These are phyloP conservation scores for Sebastes jordani DNA, from an alignment of 2,797 vertebrate species.

Conservation along the genomic window DNA sequence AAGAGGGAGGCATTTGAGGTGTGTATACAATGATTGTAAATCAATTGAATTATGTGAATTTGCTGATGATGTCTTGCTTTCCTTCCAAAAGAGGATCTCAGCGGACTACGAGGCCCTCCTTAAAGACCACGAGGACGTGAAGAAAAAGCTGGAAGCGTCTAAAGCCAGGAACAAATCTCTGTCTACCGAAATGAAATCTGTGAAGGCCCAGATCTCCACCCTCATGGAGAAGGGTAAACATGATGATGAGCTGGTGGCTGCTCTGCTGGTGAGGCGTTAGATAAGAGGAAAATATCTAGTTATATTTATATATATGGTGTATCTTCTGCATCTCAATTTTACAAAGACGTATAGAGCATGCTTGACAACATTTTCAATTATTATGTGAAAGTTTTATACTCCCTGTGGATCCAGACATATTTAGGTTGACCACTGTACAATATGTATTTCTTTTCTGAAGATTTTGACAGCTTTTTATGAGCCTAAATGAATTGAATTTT, in stretches of 20 bases:
- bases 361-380: background rate
- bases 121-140: conserved; percentile 84
- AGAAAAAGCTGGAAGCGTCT: conserved; percentile 84
- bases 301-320: background rate
- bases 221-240: conserved; percentile 91
- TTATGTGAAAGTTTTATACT: background rate
- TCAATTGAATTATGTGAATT: background rate
- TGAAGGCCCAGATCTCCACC: conserved; percentile 86
- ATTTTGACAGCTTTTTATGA: background rate
- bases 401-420: background rate
- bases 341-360: background rate
- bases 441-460: background rate
- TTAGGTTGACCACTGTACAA: background rate
- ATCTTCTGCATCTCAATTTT: background rate
- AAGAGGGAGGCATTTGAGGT: conserved; percentile 90
- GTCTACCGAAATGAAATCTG: conserved; percentile 84
- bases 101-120: conserved; percentile 83
- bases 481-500: background rate
- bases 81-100: conserved; percentile 81
- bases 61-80: background rate
- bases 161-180: conserved; percentile 88
- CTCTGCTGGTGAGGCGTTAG: conserved; percentile 85
- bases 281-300: background rate
- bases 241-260: conserved; percentile 89
- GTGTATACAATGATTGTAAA: background rate